A percentile compares a stretch with the other conserved stretches of the same genome.
phyloP scores from a whole-genome alignment of 2,888 invertebrate species.

The Thysanoteuthis rhombus region DNA sequence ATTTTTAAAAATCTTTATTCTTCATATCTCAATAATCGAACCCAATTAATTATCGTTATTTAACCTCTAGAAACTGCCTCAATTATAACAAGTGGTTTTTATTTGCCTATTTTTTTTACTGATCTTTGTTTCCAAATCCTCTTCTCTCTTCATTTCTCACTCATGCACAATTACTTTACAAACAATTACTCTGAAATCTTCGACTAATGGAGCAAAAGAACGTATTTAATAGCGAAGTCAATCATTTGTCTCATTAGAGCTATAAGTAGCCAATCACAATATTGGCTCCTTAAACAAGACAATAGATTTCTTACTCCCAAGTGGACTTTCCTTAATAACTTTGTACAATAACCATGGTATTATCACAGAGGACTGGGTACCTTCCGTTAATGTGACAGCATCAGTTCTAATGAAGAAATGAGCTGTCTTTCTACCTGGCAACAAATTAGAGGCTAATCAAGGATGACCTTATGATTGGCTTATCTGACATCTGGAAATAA shows the following conservation, averaged over 20 bases:
- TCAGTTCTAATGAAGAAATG: not conserved
- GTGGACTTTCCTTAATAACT: not conserved
- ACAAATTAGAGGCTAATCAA: conserved; percentile 12
- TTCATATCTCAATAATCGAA: too few species aligned
- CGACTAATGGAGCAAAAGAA: not conserved
- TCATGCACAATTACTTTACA: not conserved
- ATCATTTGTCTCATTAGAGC: not conserved
- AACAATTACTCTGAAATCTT: not conserved
- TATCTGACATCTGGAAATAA: conserved; percentile 12
- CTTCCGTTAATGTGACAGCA: not conserved
- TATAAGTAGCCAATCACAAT: not conserved
- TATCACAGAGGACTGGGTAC: not conserved
- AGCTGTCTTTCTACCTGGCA: not conserved
- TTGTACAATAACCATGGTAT: not conserved
- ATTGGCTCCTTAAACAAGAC: not conserved
- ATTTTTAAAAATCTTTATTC: too few species aligned
- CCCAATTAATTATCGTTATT: too few species aligned
- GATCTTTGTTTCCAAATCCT: not conserved
- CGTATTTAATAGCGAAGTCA: not conserved
- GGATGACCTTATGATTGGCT: not conserved
- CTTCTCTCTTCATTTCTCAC: not conserved
- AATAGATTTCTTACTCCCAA: not conserved
- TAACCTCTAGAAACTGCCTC: too few species aligned
- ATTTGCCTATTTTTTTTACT: not conserved
- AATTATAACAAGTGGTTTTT: too few species aligned